Percentiles rank a stretch among this genome's conserved stretches.
These are phyloP conservation scores for Diglossa cyanea DNA, from an alignment of 2,797 vertebrate genomes.

Conservation along the genomic window DNA sequence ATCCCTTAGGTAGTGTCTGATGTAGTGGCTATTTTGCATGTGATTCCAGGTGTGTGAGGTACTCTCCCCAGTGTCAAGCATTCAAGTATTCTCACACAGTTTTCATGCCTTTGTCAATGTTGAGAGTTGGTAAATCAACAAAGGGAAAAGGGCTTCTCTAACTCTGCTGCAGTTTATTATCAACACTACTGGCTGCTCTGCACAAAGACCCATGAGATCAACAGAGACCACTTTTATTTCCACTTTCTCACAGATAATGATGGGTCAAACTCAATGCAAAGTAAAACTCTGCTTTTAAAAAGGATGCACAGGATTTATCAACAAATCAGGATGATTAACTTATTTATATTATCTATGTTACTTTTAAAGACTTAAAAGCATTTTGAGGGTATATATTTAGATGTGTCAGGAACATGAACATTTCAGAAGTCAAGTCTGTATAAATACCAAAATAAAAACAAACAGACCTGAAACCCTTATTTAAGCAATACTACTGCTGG, in stretches of 20 bases:
- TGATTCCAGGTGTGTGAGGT: not conserved
- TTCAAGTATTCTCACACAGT: not conserved
- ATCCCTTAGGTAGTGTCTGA: not conserved
- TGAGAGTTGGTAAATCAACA: not conserved
- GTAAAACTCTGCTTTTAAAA: not conserved
- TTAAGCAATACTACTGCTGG: not conserved
- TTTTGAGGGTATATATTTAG: not conserved
- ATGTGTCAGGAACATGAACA: conserved; percentile 1
- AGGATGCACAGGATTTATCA: not conserved
- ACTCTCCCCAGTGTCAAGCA: not conserved
- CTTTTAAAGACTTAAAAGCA: conserved; percentile 15
- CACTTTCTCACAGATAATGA: not conserved
- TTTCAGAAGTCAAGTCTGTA: conserved; percentile 17
- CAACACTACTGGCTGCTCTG: not conserved
- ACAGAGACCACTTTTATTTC: not conserved
- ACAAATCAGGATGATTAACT: not conserved
- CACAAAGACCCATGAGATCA: not conserved
- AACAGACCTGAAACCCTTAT: not conserved
- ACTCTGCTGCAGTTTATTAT: not conserved
- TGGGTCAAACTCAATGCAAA: not conserved
- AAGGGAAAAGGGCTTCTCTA: not conserved
- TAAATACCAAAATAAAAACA: conserved; percentile 41
- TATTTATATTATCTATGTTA: not conserved
- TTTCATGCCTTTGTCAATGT: not conserved
- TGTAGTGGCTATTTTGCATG: not conserved